Percentiles rank a stretch among this genome's conserved stretches.
These are phyloP conservation scores for Plectus sambesii DNA, from an alignment of 1,140 invertebrate species.

Conservation along the genomic window DNA sequence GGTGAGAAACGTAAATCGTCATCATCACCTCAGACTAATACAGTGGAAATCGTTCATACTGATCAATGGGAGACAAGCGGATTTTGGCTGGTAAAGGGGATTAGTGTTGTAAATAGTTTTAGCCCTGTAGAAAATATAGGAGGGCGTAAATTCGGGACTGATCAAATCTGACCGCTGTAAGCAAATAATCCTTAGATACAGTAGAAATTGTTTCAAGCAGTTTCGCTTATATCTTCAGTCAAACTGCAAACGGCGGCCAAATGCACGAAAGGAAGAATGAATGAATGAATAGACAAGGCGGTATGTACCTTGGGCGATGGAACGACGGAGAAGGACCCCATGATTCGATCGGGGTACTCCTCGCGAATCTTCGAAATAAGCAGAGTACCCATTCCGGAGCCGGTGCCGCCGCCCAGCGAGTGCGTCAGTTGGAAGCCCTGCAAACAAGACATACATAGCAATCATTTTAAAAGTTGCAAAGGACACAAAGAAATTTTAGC, in stretches of 20 bases:
- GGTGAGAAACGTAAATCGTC: no score
- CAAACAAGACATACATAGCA: no score
- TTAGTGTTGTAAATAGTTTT: no score
- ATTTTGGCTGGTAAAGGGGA: no score
- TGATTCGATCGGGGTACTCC: constrained; percentile 67
- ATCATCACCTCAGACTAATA: no score
- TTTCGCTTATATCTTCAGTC: constrained; percentile 1
- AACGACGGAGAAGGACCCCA: constrained; percentile 77
- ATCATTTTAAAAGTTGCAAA: neutral
- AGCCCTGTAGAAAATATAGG: no score
- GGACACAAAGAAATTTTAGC: constrained; percentile 34
- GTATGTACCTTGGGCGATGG: constrained; percentile 65
- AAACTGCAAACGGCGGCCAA: no score
- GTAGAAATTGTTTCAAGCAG: neutral
- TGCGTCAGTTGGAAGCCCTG: constrained; percentile 47
- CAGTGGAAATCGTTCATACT: no score
- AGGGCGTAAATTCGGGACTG: no score
- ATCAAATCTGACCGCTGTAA: no score
- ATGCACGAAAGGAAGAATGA: constrained; percentile 6
- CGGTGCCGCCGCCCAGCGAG: constrained; percentile 49
- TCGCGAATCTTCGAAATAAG: constrained; percentile 52
- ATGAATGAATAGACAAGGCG: constrained; percentile 4
- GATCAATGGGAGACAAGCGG: no score
- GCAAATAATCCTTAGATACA: neutral
- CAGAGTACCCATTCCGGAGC: constrained; percentile 52